phyloP scores from a whole-genome alignment of 2,113 vertebrate species.

The Gambusia affinis region DNA sequence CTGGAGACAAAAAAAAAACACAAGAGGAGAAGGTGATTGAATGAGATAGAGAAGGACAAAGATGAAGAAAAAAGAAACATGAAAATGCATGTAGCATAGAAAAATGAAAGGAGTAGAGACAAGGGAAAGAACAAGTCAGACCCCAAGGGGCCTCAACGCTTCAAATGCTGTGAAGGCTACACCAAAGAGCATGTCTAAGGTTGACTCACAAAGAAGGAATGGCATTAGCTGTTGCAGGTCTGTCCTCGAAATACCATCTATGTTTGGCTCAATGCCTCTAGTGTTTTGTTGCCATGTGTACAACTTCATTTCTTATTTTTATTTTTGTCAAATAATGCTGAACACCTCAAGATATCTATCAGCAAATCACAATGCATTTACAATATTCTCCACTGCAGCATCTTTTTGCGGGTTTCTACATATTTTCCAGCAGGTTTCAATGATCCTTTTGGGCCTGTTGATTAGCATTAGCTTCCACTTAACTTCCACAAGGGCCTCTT shows the following conservation, averaged over 20 bases:
- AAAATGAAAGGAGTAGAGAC: conserved; percentile 1
- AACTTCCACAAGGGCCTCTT: conserved; percentile 51
- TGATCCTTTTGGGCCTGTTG: conserved; percentile 46
- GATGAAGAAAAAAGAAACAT: background rate
- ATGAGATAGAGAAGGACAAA: conserved; percentile 1
- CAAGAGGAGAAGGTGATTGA: background rate
- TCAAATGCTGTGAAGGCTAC: conserved; percentile 39
- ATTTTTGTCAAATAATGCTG: conserved; percentile 39
- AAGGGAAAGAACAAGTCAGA: conserved; percentile 38
- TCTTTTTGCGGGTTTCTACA: conserved; percentile 37
- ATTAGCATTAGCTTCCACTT: conserved; percentile 69
- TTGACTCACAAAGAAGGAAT: conserved; percentile 50
- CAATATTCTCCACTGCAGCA: conserved; percentile 21
- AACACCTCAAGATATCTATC: conserved; percentile 23
- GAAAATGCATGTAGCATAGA: background rate
- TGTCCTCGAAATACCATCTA: conserved; percentile 9
- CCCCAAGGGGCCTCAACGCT: conserved; percentile 37
- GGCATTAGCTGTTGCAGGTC: conserved; percentile 26
- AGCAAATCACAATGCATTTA: conserved; percentile 21
- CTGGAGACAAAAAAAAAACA: conserved; percentile 5
- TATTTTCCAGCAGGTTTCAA: conserved; percentile 38
- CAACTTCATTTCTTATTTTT: conserved; percentile 12
- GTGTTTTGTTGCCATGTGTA: conserved; percentile 25
- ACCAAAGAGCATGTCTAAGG: conserved; percentile 47
- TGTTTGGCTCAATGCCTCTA: conserved; percentile 23